Conservation (phyloP, 2,113 vertebrate genomes). For the Charadrius vociferus region DNA sequence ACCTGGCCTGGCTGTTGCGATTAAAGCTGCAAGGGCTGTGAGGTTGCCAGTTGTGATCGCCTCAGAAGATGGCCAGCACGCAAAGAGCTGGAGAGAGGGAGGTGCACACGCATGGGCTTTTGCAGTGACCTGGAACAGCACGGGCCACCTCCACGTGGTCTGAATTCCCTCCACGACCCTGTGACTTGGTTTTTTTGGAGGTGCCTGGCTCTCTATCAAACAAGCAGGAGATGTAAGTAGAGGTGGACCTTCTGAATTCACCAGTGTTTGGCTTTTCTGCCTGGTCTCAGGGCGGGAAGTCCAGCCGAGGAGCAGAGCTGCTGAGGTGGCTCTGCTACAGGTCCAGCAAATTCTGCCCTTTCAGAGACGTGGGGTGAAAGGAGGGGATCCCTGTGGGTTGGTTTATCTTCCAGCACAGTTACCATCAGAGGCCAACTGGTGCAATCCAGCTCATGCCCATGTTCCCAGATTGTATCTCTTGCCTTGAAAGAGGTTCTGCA, state of each 20-base stretch:
- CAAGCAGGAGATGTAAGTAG: background rate
- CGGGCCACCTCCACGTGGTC: background rate
- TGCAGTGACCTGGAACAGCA: background rate
- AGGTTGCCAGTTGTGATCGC: background rate
- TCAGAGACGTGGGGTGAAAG: background rate
- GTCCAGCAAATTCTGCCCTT: background rate
- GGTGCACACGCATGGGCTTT: rapidly evolving
- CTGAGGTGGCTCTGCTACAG: background rate
- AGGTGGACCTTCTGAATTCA: background rate
- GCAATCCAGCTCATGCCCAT: background rate
- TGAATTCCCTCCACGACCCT: background rate
- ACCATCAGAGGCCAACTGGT: background rate
- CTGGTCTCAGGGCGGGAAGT: background rate
- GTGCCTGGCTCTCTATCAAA: background rate
- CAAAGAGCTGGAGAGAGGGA: background rate
- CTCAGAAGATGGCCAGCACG: background rate
- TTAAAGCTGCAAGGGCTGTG: background rate
- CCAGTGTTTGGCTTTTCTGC: background rate
- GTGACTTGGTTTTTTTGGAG: background rate
- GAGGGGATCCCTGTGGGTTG: background rate
- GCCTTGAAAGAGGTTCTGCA: background rate
- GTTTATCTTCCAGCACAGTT: background rate
- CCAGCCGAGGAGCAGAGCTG: background rate
- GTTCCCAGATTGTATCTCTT: background rate
- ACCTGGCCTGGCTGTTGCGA: background rate